Evolutionary conservation across 2,113 vertebrate species (phyloP), one percentile per base, ranked within the genome.

Genomic region (Calyptomena viridis): DNA sequence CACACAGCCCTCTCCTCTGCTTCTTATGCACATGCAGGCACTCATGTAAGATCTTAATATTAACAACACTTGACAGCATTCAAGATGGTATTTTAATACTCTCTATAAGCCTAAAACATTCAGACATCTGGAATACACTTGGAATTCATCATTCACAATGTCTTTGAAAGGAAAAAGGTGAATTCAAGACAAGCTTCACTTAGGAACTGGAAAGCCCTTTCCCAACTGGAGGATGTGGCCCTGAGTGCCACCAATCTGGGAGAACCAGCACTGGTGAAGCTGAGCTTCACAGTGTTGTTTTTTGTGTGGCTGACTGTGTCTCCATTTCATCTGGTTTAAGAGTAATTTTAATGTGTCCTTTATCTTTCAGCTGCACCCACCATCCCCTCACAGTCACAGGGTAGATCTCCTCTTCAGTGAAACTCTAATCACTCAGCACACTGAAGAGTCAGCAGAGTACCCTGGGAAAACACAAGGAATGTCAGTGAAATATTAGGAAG

Each of bases 241-340:
- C 4, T 23, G 53, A 39, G 22, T 72, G 28, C 21, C 75, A 42
- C 77, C 44, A 59, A 28, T 25, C 6, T 46, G 40, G 15, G 23
- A 24, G 23, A 40, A 40, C 40, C 40, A 40, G 40, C 33, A 19
- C 18, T 14, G n/a, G 18, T 5, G 11, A 42, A 18, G 47, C 30
- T 31, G 16, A 4, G 8, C 0, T 1, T 0, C 82, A 35, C 18
- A 12, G 40, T 5, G 6, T 2, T 62, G 18, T 2, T 30, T 47
- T 80, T 69, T 59, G 25, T 13, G n/a, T 7, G 19, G 58, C 31
- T 84, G 5, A 3, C 25, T 40, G 17, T 24, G 16, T 24, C 35
- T 31, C 35, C 2, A 2, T n/a, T 62, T 53, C 33, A 27, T 46
- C 6, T 62, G 6, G 3, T 47, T 39, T 6, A 27, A 25, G n/a